These are phyloP conservation scores for Melinaea marsaeus DNA, from an alignment of 2,888 invertebrate species.

Conservation along the genomic window DNA sequence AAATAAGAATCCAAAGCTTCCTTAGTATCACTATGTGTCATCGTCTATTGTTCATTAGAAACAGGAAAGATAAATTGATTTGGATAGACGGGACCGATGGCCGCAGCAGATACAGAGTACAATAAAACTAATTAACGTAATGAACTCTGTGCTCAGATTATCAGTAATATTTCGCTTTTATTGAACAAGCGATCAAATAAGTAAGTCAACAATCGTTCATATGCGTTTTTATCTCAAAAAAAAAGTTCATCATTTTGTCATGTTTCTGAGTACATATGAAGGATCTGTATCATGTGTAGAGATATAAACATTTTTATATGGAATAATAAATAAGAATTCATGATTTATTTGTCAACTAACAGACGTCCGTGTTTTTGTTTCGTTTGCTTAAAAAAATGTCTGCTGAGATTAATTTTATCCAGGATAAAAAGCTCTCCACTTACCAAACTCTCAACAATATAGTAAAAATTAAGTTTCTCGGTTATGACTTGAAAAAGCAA, in stretches of 20 bases:
- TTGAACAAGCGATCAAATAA: constrained; percentile 3
- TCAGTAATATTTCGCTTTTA: constrained; percentile 6
- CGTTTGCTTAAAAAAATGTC: too few relatives aligned
- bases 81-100: constrained; percentile 47
- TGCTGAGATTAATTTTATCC: too few relatives aligned
- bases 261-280: too few relatives aligned
- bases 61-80: constrained; percentile 57
- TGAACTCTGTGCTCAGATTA: constrained; percentile 39
- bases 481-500: too few relatives aligned
- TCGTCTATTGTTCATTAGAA: constrained; percentile 41
- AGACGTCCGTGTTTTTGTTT: too few relatives aligned
- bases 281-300: too few relatives aligned
- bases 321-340: too few relatives aligned
- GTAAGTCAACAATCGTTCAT: not conserved
- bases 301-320: too few relatives aligned
- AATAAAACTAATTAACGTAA: constrained; percentile 60
- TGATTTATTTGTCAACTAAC: too few relatives aligned
- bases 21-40: constrained; percentile 27
- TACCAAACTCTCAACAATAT: too few relatives aligned
- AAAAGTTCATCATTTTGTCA: not conserved
- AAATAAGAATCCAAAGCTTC: not conserved
- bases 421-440: too few relatives aligned
- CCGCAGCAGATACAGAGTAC: constrained; percentile 51
- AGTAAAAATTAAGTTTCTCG: too few relatives aligned
- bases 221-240: not conserved